Evolutionary conservation across 2,888 invertebrate genomes (phyloP), one percentile per base, ranked within the genome.

Genomic region (Slavum lentiscoides): DNA sequence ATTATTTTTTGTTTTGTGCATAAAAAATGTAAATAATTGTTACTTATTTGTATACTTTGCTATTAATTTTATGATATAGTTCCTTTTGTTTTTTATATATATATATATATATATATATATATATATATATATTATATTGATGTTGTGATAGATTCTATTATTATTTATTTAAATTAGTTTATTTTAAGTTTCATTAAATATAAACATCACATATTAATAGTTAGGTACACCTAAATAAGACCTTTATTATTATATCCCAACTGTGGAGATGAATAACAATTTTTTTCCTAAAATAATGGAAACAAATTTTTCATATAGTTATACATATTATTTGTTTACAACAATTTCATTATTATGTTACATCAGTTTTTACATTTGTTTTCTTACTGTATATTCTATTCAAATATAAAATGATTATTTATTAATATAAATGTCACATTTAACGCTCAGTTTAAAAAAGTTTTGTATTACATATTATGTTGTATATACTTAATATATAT

Each of bases 61-160:
- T 77, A 77, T 77, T 74, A 74, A 74, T 74, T 69, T 62, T 69
- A 69, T 37, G 53, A 69, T 69, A 77, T 69, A 77, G 77, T 77
- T 77, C 77, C 77, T 77, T 74, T 70, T 70, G 69, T 70, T 77
- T 69, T 77, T 61, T 62, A n/a, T n/a, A n/a, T n/a, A n/a, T 69
- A 23, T 69, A 53, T 55, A 30, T 30, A 30, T 62, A 30, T 30
- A 30, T 30, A 30, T 69, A 30, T 69, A 53, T 55, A 30, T 30
- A 30, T 30, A 30, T 30, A 30, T 30, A 30, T 30, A 30, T 30
- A 30, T 13, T 30, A 55, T 64, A 37, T 64, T 37, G 43, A 69
- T 61, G 76, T 76, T 77, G 77, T 77, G 77, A 77, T 77, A 77
- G 77, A 77, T 69, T 70, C 77, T 77, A 77, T 77, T 69, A 74